Conservation (phyloP, 2,113 vertebrate species). For the Hemibagrus wyckioides region DNA sequence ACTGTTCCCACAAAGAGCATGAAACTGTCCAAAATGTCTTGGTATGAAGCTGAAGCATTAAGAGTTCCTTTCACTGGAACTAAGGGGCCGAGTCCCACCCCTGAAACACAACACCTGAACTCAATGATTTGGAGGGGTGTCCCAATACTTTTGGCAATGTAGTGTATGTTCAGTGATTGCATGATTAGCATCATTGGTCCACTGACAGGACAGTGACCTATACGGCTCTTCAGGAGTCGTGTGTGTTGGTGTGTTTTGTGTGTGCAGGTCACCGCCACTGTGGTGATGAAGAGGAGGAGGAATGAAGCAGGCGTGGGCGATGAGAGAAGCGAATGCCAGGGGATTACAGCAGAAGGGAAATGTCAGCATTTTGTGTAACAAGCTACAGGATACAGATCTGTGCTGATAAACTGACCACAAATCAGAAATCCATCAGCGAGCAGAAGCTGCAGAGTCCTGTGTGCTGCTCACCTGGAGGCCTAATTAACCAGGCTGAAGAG, state of each 20-base stretch:
- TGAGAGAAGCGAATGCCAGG: constrained; percentile 7
- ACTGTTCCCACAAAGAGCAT: too few relatives aligned
- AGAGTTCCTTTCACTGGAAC: too few relatives aligned
- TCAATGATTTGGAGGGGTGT: too few relatives aligned
- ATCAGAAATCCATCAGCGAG: not conserved
- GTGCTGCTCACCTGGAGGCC: not conserved
- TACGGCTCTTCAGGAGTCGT: too few relatives aligned
- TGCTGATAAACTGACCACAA: not conserved
- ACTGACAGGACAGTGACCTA: too few relatives aligned
- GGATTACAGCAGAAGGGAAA: constrained; percentile 20
- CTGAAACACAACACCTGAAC: too few relatives aligned
- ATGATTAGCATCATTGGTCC: too few relatives aligned
- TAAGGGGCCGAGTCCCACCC: too few relatives aligned
- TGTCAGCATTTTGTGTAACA: constrained; percentile 23
- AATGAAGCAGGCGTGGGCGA: not conserved
- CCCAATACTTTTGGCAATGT: too few relatives aligned
- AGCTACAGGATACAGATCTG: not conserved
- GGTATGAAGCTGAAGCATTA: too few relatives aligned
- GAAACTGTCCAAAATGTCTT: too few relatives aligned
- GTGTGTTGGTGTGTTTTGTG: not conserved
- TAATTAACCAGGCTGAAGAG: not conserved
- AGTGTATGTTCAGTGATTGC: too few relatives aligned
- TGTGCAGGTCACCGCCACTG: not conserved
- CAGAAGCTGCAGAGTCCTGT: not conserved
- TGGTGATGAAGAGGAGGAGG: not conserved